Percentiles rank a stretch among this genome's conserved stretches.
Evolutionary conservation across 2,888 invertebrate species (phyloP).

Genomic region (Drosophila leonis): DNA sequence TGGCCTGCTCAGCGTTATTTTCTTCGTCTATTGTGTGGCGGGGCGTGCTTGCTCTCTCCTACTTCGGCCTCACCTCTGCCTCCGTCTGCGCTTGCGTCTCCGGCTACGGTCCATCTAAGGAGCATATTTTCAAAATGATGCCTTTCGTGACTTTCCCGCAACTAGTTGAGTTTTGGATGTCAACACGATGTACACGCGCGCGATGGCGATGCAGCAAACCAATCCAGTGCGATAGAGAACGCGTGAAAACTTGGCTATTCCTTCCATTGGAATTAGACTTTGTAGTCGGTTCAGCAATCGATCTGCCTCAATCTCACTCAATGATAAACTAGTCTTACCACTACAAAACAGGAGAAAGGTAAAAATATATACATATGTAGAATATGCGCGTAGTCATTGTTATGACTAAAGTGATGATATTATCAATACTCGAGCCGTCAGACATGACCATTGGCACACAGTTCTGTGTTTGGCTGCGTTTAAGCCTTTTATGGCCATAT

Average conservation of each 20-base stretch:
- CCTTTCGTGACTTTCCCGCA: slow-evolving; percentile 79
- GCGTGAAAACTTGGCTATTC: slow-evolving; percentile 18
- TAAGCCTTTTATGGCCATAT: slow-evolving; percentile 82
- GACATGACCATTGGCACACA: neutral
- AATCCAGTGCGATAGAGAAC: slow-evolving; percentile 39
- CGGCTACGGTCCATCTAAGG: slow-evolving; percentile 84
- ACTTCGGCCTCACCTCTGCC: slow-evolving; percentile 17
- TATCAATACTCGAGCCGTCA: neutral
- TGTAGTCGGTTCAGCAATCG: neutral
- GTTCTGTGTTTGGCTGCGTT: slow-evolving; percentile 30
- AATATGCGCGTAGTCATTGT: no score
- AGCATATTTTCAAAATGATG: slow-evolving; percentile 83
- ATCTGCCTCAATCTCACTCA: slow-evolving; percentile 33
- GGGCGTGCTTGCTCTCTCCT: slow-evolving; percentile 63
- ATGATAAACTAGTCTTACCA: neutral
- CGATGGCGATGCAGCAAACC: slow-evolving; percentile 45
- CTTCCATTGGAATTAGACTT: slow-evolving; percentile 4
- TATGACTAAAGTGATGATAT: neutral
- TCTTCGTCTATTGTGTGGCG: slow-evolving; percentile 71
- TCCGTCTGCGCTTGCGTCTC: slow-evolving; percentile 39
- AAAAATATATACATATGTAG: slow-evolving; percentile 6
- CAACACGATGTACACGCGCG: slow-evolving; percentile 82
- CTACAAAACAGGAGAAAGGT: neutral
- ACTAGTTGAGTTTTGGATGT: slow-evolving; percentile 86
- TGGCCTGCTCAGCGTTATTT: slow-evolving; percentile 54